These are phyloP conservation scores for Troides aeacus DNA, from an alignment of 2,888 invertebrate species.

Conservation along the genomic window DNA sequence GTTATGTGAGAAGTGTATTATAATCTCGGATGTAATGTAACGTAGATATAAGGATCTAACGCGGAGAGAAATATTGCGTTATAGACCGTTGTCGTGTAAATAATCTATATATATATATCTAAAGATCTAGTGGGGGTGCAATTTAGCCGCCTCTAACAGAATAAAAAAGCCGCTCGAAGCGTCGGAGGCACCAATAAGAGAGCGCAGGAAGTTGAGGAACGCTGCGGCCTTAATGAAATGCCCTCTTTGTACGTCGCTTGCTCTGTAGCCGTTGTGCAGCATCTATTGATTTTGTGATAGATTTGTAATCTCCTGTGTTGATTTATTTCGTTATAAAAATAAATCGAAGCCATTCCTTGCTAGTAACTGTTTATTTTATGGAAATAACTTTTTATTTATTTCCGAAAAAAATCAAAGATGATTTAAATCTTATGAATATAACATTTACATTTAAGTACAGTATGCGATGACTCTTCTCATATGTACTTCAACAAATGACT, in stretches of 20 bases:
- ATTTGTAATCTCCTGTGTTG: conserved; percentile 8
- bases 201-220: conserved; percentile 11
- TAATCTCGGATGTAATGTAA: too few relatives aligned
- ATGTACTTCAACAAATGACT: too few relatives aligned
- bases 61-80: too few relatives aligned
- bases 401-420: neutral
- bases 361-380: neutral
- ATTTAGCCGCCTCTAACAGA: conserved; percentile 4
- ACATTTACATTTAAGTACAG: too few relatives aligned
- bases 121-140: neutral
- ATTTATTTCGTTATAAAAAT: neutral
- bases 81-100: neutral
- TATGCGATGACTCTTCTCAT: too few relatives aligned
- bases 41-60: too few relatives aligned
- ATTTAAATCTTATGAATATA: too few relatives aligned
- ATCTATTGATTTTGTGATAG: conserved; percentile 2
- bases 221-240: conserved; percentile 21
- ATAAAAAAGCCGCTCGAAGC: conserved; percentile 6
- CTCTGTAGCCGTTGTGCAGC: neutral
- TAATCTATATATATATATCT: neutral
- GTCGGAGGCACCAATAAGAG: conserved; percentile 18
- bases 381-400: neutral
- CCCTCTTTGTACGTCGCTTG: conserved; percentile 16
- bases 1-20: too few relatives aligned
- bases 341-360: neutral